phyloP scores from a whole-genome alignment of 2,797 vertebrate genomes.

The Chaunax sp. region DNA sequence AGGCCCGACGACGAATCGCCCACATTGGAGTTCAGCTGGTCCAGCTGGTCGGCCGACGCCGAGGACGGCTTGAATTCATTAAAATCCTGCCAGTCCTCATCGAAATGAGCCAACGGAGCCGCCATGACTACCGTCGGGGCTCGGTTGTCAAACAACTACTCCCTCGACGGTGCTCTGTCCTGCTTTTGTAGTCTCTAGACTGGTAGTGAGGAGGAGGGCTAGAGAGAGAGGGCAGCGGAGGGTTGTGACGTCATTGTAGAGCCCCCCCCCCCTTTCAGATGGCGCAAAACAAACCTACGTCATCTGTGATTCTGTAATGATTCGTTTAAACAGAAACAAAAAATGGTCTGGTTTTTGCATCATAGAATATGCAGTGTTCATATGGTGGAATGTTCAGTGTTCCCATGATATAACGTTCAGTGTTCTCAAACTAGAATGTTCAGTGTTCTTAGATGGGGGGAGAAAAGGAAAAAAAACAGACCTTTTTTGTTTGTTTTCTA shows the following conservation, averaged over 20 bases:
- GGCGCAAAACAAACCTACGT: conserved; percentile 50
- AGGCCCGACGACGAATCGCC: conserved; percentile 79
- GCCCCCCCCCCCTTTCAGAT: conserved; percentile 26
- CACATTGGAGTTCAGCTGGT: conserved; percentile 81
- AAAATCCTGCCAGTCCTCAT: conserved; percentile 98
- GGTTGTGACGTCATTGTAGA: rapidly evolving
- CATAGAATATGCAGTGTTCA: too few relatives aligned
- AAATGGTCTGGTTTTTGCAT: too few relatives aligned
- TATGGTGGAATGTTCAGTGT: too few relatives aligned
- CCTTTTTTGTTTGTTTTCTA: too few relatives aligned
- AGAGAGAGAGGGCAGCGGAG: neutral
- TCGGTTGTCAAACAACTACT: conserved; percentile 9
- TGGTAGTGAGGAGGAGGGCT: neutral
- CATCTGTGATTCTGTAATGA: neutral
- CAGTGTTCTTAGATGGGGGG: too few relatives aligned
- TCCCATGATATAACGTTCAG: too few relatives aligned
- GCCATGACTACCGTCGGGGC: conserved; percentile 82
- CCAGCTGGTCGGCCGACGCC: conserved; percentile 71
- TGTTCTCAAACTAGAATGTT: too few relatives aligned
- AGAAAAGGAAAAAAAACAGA: too few relatives aligned
- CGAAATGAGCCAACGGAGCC: conserved; percentile 90
- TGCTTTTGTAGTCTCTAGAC: conserved; percentile 29
- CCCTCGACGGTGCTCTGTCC: conserved; percentile 21
- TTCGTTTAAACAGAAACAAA: too few relatives aligned
- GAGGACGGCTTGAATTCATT: conserved; percentile 90